These are phyloP conservation scores for Drosophila hawaiiensis DNA, from an alignment of 2,888 invertebrate genomes.

Conservation along the genomic window DNA sequence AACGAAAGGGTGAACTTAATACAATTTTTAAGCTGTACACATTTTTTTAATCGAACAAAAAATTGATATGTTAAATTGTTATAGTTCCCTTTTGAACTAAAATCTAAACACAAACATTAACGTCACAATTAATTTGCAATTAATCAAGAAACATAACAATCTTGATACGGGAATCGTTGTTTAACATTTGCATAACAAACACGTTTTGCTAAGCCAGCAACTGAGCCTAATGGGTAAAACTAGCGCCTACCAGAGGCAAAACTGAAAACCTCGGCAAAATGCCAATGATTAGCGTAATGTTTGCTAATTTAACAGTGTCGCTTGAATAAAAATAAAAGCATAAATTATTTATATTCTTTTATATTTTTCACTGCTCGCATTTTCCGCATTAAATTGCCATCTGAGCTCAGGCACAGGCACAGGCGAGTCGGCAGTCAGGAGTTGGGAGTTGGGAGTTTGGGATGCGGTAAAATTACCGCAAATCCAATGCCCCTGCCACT, in stretches of 20 bases:
- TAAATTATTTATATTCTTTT: constrained; percentile 39
- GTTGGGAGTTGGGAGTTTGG: not conserved
- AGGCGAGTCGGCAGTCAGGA: not conserved
- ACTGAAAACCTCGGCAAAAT: not conserved
- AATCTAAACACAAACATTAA: not conserved
- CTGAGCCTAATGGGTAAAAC: not conserved
- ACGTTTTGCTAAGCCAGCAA: not conserved
- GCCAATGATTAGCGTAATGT: constrained; percentile 46
- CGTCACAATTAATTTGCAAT: not conserved
- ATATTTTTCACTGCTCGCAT: constrained; percentile 16
- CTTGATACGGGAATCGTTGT: not conserved
- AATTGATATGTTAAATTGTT: not conserved
- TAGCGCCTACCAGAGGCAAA: no score
- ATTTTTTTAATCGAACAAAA: not conserved
- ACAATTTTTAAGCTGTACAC: not conserved
- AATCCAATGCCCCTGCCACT: constrained; percentile 35
- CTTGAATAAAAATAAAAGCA: constrained; percentile 32
- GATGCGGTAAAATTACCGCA: constrained; percentile 32
- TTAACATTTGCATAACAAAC: constrained; percentile 1
- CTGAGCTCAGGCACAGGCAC: constrained; percentile 15
- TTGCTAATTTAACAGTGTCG: constrained; percentile 27
- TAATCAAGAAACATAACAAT: not conserved
- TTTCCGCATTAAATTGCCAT: constrained; percentile 45
- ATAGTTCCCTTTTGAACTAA: not conserved
- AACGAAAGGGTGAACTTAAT: not conserved